Evolutionary conservation across 2,888 invertebrate genomes (phyloP), one percentile per base, ranked within the genome.

Genomic region (Drosophila gaucha): DNA sequence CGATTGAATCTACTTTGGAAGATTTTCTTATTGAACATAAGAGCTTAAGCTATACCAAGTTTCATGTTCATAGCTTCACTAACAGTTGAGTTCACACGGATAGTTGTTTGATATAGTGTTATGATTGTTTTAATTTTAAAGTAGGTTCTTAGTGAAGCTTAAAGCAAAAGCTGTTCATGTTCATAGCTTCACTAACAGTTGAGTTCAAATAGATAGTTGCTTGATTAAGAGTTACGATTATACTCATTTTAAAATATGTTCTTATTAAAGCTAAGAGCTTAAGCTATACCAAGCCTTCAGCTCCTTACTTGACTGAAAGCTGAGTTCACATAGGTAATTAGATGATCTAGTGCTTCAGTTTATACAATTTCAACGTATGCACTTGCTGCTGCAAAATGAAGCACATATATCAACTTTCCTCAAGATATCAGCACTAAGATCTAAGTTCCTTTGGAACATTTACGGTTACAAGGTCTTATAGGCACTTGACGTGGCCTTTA

Each of bases 261-360:
- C 2, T 12, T n/a, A n/a, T 28, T 16, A 6, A 0, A 14, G 41
- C 14, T 10, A 9, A 5, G n/a, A 41, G 26, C 9, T 10, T 4
- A 2, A 28, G 18, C 18, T 44, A 8, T 8, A 8, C 1, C 10
- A 5, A 31, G 46, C 31, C 22, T 22, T 9, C 18, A 12, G 12
- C 10, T 14, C 3, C 3, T 30, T 8, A 6, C 10, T 6, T 6
- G 2, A 28, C 6, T 3, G 6, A 12, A 6, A 28, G 4, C 30
- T 46, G 44, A 46, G 30, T 46, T 46, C 46, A 8, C n/a, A 2
- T 20, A 22, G 46, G n/a, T 20, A 20, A 12, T n/a, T 20, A 3
- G 2, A 22, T 8, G 22, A 22, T n/a, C 39, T 22, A 22, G 39
- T 22, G 20, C 6, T 5, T 14, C 10, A 10, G 16, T 16, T 6